Percentiles rank a stretch among this genome's conserved stretches.
Conservation (phyloP, 2,797 vertebrate genomes). For the Pseudocheirus occidentalis region DNA sequence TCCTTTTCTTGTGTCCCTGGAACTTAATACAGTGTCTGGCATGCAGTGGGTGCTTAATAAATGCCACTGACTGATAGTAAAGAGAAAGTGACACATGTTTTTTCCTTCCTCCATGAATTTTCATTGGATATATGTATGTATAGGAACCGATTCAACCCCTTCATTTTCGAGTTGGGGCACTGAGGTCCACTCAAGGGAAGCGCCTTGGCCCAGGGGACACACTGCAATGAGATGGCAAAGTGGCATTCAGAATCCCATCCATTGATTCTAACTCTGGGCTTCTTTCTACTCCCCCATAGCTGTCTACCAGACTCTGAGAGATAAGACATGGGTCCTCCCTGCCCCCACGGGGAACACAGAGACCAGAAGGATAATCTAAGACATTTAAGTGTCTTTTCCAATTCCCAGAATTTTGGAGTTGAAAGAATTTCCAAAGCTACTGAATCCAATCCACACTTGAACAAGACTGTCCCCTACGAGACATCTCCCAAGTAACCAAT, state of each 20-base stretch:
- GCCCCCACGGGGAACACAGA: not conserved
- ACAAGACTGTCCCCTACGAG: not conserved
- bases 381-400: not conserved
- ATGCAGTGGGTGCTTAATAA: not conserved
- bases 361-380: not conserved
- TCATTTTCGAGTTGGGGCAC: not conserved
- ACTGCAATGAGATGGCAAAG: not conserved
- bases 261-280: not conserved
- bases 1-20: not conserved
- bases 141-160: not conserved
- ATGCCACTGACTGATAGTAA: not conserved
- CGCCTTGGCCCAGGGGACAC: not conserved
- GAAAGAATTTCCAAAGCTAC: not conserved
- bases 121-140: not conserved
- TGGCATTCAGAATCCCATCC: not conserved
- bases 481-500: not conserved
- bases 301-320: not conserved
- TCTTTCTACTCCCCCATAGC: not conserved
- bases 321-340: not conserved
- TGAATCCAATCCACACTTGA: not conserved
- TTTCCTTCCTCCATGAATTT: not conserved
- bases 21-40: not conserved
- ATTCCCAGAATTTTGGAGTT: not conserved
- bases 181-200: not conserved
- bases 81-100: not conserved